Evolutionary conservation across 2,797 vertebrate genomes (phyloP), one percentile per base, ranked within the genome.

Genomic region (Periparus ater): DNA sequence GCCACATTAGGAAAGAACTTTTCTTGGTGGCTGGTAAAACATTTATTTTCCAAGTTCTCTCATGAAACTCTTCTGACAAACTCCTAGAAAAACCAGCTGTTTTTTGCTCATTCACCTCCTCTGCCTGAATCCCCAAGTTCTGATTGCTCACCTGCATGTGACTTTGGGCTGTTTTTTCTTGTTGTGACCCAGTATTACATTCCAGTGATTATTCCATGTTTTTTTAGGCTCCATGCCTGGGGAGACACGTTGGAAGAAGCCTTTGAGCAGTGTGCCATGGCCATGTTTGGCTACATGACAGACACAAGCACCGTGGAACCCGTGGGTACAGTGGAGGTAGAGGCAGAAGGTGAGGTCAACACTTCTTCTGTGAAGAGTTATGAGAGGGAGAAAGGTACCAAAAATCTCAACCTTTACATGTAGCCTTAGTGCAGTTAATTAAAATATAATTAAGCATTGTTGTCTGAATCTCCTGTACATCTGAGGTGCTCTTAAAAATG

Each of bases 281-380:
- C 98, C 74, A 99, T 99, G 99, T 99, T 99, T 86, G 99, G 99
- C 45, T 99, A 99, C 97, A 99, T 99, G 99, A 99, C 99, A 0
- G 99, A 99, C 38, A 99, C 98, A 2, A 99, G 98, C 96, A 99
- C 99, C 0, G 99, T 99, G 82, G 99, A 99, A 40, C 99, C 99
- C 2, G 87, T 97, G 34, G 98, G 98, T 22, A 98, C 99, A 4
- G 53, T 99, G 3, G 98, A 99, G 80, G 98, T 99, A 12, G 96
- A 99, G 94, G 98, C 98, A 45, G 98, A 99, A 97, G 99, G 99
- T 99, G 95, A 98, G 91, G 4, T 0, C 0, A 7, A 17, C 9
- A 4, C 18, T 40, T 42, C 13, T 51, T 23, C 2, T 16, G 0
- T 11, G 21, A 25, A 44, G 45, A 22, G 17, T 68, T 50, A 22